Base-by-base conservation (phyloP, 1,140 invertebrate genomes). In the Myzus persicae region DNA sequence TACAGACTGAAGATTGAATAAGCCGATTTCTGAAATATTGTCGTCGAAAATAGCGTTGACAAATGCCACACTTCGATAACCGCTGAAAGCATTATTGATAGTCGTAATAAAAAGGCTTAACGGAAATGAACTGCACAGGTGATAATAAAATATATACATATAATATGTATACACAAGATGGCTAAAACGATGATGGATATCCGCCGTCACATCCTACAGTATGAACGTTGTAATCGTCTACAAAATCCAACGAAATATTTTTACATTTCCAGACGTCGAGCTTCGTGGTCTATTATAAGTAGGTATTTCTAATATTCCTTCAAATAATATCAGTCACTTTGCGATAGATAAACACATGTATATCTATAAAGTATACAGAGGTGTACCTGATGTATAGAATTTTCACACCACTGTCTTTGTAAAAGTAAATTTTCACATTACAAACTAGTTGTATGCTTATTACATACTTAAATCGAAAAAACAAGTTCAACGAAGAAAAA, bases 81-180 rank as follows among this genome's bases (percentile, higher is more conserved):
- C 42, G 26, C 26, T 18, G 84, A 85, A 85, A 85, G 26, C 26
- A 11, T 85, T 44, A 85, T 85, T n/a, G 44, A 85, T 85, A 44
- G 84, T 44, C 26, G 26, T 44, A 85, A 85, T 85, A 85, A 85
- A 85, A 42, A 38, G 84, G 40, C 26, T 85, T 44, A 85, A 85
- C 26, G 84, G 84, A 85, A 85, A 85, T 44, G 84, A 31, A 85
- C 84, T 40, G 40, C 24, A 40, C 42, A 40, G 82, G 24, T 8
- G 38, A 84, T 84, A 24, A 40, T 85, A 44, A 82, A 82, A 82
- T 82, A 82, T 24, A 85, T 85, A 44, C 5, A 38, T 14, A 85
- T 85, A 44, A 42, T 26, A 85, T 84, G 36, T 42, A 84, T 26
- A 24, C 82, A 14, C 42, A 14, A 26, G 26, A 26, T 31, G 26